These are phyloP conservation scores for Petrosia ficiformis DNA, from an alignment of 37 sponge, comb jelly and placozoan species.

Conservation along the genomic window DNA sequence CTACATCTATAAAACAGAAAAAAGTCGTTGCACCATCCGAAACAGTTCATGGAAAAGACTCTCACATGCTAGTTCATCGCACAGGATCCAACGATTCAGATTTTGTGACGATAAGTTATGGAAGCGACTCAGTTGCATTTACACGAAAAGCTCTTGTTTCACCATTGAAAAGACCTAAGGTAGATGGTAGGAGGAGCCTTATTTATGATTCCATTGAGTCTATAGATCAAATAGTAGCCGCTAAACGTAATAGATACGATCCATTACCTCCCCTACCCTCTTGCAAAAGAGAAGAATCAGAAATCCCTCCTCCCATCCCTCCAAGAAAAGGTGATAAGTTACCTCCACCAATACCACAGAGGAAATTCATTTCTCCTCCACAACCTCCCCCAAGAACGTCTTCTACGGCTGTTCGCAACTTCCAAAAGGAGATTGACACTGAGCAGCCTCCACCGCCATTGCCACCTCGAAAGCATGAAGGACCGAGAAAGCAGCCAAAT, in stretches of 20 bases:
- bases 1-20: not conserved
- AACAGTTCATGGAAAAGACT: too few species aligned
- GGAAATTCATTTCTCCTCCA: not conserved
- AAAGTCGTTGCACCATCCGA: not conserved
- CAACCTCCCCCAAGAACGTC: not conserved
- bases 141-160: not conserved
- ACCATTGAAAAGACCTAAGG: not conserved
- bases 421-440: too few species aligned
- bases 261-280: not conserved
- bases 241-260: not conserved
- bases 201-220: too few species aligned
- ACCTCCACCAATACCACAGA: too few species aligned
- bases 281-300: too few species aligned
- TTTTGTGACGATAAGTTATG: not conserved
- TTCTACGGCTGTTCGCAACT: constrained; percentile 2
- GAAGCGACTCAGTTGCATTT: not conserved
- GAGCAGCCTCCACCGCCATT: too few species aligned
- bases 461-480: too few species aligned
- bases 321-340: not conserved
- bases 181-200: not conserved
- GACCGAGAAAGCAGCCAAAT: too few species aligned
- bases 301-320: not conserved
- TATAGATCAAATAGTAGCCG: too few species aligned
- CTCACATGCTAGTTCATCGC: too few species aligned
- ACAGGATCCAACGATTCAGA: not conserved